Conservation (phyloP, 2,113 vertebrate species). For the Eidolon helvum region DNA sequence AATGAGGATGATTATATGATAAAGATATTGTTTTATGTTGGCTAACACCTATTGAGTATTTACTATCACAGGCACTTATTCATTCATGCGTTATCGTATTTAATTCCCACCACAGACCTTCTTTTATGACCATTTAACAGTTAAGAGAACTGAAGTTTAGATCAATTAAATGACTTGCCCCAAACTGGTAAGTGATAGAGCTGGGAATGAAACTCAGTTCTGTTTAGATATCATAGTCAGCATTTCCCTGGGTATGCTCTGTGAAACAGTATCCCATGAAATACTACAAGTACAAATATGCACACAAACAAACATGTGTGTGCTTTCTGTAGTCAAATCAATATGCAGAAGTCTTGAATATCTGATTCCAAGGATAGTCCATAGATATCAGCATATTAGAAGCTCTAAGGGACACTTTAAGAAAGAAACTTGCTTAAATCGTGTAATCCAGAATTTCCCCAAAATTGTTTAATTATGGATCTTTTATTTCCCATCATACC, state of each 20-base stretch:
- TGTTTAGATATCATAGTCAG: neutral
- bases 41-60: neutral
- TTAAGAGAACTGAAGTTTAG: neutral
- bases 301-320: neutral
- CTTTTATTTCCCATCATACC: neutral
- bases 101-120: slow-evolving; percentile 1
- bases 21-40: slow-evolving; percentile 7
- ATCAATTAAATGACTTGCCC: neutral
- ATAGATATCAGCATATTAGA: neutral
- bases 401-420: neutral
- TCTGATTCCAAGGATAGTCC: neutral
- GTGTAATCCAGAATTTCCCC: neutral
- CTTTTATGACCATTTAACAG: neutral
- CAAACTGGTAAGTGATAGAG: neutral
- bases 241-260: neutral
- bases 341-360: neutral
- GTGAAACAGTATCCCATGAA: neutral
- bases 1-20: neutral
- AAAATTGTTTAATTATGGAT: neutral
- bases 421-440: neutral
- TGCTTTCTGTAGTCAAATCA: neutral
- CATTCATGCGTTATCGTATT: neutral
- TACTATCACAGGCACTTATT: neutral
- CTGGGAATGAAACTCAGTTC: neutral
- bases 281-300: neutral